A percentile compares a stretch with the other conserved stretches of the same genome.
phyloP scores from a whole-genome alignment of 2,113 vertebrate species.

The Glaucomys volans region DNA sequence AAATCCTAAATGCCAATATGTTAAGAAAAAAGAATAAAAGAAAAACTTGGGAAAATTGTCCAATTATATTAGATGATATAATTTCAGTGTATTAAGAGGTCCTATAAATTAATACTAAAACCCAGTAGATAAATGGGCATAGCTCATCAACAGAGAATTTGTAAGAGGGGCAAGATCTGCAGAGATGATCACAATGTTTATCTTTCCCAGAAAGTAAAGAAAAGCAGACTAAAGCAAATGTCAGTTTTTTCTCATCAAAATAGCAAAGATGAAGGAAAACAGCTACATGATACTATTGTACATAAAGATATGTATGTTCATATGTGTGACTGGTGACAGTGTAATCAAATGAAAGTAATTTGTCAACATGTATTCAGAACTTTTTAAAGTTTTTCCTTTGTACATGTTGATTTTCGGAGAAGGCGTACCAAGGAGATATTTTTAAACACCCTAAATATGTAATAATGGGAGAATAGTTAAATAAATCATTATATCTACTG shows the following conservation, averaged over 20 bases:
- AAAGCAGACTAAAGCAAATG: constrained; percentile 14
- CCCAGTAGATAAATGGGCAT: neutral
- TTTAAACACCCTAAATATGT: constrained; percentile 22
- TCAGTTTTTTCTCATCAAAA: neutral
- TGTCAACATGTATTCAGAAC: neutral
- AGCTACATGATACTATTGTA: neutral
- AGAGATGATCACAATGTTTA: neutral
- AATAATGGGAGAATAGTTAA: constrained; percentile 31
- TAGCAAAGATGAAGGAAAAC: neutral
- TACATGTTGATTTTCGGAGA: neutral
- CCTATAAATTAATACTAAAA: neutral
- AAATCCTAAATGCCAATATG: constrained; percentile 13
- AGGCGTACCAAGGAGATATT: constrained; percentile 14
- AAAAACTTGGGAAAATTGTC: constrained; percentile 6
- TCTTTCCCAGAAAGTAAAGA: constrained; percentile 24
- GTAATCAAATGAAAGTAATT: neutral
- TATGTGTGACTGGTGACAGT: neutral
- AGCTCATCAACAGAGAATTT: constrained; percentile 11
- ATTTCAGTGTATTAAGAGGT: neutral
- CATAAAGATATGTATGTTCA: neutral
- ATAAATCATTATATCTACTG: constrained; percentile 9
- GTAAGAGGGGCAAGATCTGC: neutral
- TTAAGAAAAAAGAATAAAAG: neutral
- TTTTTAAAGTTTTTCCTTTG: constrained; percentile 43
- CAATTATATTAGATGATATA: constrained; percentile 17